These are phyloP conservation scores for Apodemia hepburni DNA, from an alignment of 2,888 invertebrate species.

Conservation along the genomic window DNA sequence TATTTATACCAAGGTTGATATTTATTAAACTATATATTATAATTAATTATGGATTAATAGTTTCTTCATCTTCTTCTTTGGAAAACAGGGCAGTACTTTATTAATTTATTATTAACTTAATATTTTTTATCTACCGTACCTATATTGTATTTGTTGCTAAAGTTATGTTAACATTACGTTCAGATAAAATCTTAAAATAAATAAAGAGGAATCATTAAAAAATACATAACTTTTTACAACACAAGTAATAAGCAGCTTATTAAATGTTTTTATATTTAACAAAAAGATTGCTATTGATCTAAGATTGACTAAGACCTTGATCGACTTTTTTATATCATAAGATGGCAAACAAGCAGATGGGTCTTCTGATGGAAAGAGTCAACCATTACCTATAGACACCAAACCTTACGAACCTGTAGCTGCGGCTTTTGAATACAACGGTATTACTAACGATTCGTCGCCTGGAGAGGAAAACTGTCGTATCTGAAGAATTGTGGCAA, in stretches of 20 bases:
- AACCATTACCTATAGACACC: too few species aligned
- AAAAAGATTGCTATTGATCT: too few species aligned
- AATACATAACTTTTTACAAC: not conserved
- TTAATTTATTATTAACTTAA: not conserved
- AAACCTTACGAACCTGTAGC: too few species aligned
- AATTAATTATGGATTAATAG: not conserved
- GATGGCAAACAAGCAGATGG: too few species aligned
- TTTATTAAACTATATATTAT: not conserved
- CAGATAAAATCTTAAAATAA: not conserved
- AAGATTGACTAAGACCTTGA: too few species aligned
- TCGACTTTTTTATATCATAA: too few species aligned
- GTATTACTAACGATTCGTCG: too few species aligned
- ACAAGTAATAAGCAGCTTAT: not conserved
- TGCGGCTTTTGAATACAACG: too few species aligned
- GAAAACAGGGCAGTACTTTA: not conserved
- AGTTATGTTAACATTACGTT: not conserved
- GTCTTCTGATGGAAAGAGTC: too few species aligned
- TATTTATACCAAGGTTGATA: not conserved
- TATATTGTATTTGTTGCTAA: not conserved
- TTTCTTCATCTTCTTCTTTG: not conserved
- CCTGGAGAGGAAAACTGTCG: too few species aligned
- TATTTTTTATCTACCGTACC: not conserved
- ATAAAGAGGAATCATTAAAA: not conserved
- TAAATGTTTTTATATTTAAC: too few species aligned
- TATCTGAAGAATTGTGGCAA: too few species aligned